Evolutionary conservation across 92 coral and sea anemone genomes (phyloP).

Genomic region (Parazoanthus darwini): DNA sequence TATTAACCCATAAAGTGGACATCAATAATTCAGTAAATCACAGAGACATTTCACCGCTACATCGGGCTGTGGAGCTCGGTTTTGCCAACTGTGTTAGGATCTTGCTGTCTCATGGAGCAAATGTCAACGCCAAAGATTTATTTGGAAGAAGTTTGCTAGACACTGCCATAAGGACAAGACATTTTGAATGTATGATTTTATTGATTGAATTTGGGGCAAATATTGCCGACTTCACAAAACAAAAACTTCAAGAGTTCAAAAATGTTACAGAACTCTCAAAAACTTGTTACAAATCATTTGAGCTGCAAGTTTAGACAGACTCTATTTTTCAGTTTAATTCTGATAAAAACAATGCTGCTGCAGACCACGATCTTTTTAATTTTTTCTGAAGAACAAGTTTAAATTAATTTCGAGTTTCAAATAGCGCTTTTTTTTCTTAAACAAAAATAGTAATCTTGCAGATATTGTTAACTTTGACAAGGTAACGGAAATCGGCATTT

Average conservation of each 20-base stretch:
- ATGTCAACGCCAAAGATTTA: slow-evolving; percentile 59
- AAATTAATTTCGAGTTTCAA: too few relatives aligned
- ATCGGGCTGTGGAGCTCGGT: slow-evolving; percentile 71
- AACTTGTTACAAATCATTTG: slow-evolving; percentile 59
- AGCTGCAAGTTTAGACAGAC: neutral
- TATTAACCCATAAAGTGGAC: slow-evolving; percentile 50
- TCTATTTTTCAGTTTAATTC: neutral
- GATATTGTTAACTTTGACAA: too few relatives aligned
- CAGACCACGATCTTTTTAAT: neutral
- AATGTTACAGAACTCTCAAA: slow-evolving; percentile 48
- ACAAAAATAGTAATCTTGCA: too few relatives aligned
- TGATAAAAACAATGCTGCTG: too few relatives aligned
- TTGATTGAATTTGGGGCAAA: slow-evolving; percentile 75
- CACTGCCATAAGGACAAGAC: slow-evolving; percentile 54
- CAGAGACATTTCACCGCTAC: slow-evolving; percentile 60
- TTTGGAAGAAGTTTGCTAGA: slow-evolving; percentile 48
- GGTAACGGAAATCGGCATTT: neutral
- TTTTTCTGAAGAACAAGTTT: neutral
- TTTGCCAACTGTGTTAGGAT: slow-evolving; percentile 56
- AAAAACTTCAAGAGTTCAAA: slow-evolving; percentile 60
- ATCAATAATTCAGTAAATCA: slow-evolving; percentile 47
- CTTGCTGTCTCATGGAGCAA: slow-evolving; percentile 57
- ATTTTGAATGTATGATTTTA: slow-evolving; percentile 70
- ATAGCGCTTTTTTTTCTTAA: neutral
- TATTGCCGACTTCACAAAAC: slow-evolving; percentile 61